Base-by-base conservation (phyloP, 1,140 invertebrate genomes). In the Drosophila trapezifrons region DNA sequence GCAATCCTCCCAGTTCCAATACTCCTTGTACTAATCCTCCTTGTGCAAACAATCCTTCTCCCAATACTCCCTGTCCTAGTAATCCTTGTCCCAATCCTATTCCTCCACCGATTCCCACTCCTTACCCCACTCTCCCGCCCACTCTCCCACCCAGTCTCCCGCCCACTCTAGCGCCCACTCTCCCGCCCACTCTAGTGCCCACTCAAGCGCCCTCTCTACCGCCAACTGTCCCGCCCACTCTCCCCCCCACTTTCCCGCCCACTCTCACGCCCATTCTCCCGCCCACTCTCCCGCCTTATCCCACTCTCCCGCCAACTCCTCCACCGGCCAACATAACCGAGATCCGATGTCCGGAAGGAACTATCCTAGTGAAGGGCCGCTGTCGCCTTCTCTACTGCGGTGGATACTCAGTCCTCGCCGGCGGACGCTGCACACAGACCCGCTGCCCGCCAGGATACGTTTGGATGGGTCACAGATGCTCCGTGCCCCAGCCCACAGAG, bases 361-460 rank as follows among this genome's bases (percentile, higher is more conserved):
- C 77, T 3, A 76, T 86, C 1, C 67, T 77, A 2, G 25, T 79
- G 0, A 63, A 55, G n/a, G 69, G 58, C 13, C 22, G 10, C 9
- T 91, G 89, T 9, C 84, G 69, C 4, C 32, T 83, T n/a, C 35
- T 91, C 2, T 80, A 73, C 55, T 91, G 89, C 15, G 66, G 64
- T 7, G 25, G 17, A 3, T 20, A 65, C 10, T 63, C 63, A 13
- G 20, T 74, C 4, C 71, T 66, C 13, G 8, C 8, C 5, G 29
- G 54, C 7, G 85, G 66, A 3, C 57, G 54, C 4, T 91, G 90
- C 52, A 54, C 75, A 3, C 35, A 67, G 15, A 40, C 58, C 1
- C 62, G 40, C 10, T 91, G 90, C 40, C 90, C 90, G 2, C 10
- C 43, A 0, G 80, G 85, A 40, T 84, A 74, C 2, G 35, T 49